A percentile compares a stretch with the other conserved stretches of the same genome.
Conservation (phyloP, 2,797 vertebrate species). For the Eleutherodactylus coqui region DNA sequence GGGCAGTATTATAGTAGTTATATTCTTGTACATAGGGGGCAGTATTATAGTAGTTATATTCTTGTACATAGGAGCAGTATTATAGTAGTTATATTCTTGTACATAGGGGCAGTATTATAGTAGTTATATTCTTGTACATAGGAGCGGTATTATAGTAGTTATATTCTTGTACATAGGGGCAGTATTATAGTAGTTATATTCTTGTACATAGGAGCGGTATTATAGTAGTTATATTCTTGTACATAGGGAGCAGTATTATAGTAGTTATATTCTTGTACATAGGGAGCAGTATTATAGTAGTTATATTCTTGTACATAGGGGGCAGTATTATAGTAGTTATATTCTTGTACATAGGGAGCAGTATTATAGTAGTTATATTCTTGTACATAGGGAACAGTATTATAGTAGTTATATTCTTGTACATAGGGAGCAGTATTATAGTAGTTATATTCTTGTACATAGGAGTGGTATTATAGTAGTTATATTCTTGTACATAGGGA, state of each 20-base stretch:
- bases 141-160: too few relatives aligned
- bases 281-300: neutral
- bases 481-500: conserved; percentile 1
- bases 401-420: too few relatives aligned
- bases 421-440: conserved; percentile 10
- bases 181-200: conserved; percentile 23
- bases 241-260: conserved; percentile 1
- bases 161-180: too few relatives aligned
- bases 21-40: too few relatives aligned
- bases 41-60: too few relatives aligned
- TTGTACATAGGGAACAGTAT: too few relatives aligned
- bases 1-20: too few relatives aligned
- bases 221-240: conserved; percentile 19
- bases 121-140: neutral
- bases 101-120: neutral
- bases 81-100: too few relatives aligned
- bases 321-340: neutral
- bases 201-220: neutral
- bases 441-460: neutral
- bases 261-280: conserved; percentile 12
- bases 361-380: too few relatives aligned
- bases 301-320: neutral
- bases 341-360: too few relatives aligned
- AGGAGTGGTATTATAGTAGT: conserved; percentile 1
- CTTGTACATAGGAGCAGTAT: too few relatives aligned